These are phyloP conservation scores for Napeogenes sylphis DNA, from an alignment of 2,888 invertebrate genomes.

Conservation along the genomic window DNA sequence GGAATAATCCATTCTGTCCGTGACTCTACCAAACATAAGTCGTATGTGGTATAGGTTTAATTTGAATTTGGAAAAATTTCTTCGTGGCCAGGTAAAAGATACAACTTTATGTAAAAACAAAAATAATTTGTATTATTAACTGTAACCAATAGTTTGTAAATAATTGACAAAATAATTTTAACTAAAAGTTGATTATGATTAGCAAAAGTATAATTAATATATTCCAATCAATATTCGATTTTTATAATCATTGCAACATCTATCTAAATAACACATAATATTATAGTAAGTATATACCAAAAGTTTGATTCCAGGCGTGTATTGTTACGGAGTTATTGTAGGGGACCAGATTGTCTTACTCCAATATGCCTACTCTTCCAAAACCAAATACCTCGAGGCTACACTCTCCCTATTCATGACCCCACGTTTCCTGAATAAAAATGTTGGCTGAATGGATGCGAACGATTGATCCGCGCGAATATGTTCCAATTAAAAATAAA, in stretches of 20 bases:
- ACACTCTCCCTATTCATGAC: constrained; percentile 44
- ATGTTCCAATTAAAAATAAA: constrained; percentile 71
- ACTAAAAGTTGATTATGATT: no score
- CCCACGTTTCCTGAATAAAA: constrained; percentile 47
- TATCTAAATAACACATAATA: neutral
- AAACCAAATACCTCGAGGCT: constrained; percentile 69
- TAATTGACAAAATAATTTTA: no score
- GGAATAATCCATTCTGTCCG: no score
- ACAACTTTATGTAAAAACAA: no score
- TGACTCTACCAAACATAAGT: no score
- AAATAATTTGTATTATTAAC: no score
- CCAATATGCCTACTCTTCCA: constrained; percentile 59
- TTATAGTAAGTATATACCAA: constrained; percentile 2
- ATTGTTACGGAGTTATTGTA: constrained; percentile 53
- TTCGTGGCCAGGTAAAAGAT: no score
- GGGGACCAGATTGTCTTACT: constrained; percentile 64
- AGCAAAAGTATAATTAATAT: no score
- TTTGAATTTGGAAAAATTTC: no score
- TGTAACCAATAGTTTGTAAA: no score
- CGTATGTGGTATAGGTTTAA: no score
- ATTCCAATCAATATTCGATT: no score
- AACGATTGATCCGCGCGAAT: constrained; percentile 58
- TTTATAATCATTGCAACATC: neutral
- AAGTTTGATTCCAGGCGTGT: constrained; percentile 23
- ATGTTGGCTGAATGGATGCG: constrained; percentile 33